Conservation (phyloP, 2,113 vertebrate genomes). For the Pachyramphus minor region DNA sequence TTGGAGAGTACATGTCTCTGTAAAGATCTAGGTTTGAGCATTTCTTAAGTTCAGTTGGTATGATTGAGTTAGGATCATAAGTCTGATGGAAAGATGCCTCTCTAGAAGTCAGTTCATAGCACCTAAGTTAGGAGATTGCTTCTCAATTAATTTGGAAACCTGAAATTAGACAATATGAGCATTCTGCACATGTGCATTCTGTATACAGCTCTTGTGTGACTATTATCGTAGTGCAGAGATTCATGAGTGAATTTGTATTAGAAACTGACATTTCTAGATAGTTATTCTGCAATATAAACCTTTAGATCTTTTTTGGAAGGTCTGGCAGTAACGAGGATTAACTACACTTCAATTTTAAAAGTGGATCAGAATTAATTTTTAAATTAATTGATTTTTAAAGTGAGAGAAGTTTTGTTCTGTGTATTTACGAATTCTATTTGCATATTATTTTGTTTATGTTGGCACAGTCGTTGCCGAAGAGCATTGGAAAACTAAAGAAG, state of each 20-base stretch:
- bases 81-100: not conserved
- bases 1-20: not conserved
- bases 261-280: not conserved
- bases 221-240: not conserved
- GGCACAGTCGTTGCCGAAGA: constrained; percentile 86
- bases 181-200: not conserved
- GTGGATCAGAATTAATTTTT: not conserved
- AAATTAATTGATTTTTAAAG: not conserved
- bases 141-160: not conserved
- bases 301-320: not conserved
- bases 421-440: not conserved
- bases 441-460: not conserved
- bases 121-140: not conserved
- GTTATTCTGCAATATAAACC: not conserved
- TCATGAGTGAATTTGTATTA: not conserved
- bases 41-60: not conserved
- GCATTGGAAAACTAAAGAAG: constrained; percentile 92
- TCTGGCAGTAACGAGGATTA: not conserved
- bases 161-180: not conserved
- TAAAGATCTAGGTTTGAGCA: not conserved
- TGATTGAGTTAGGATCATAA: not conserved
- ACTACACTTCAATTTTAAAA: not conserved
- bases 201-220: not conserved
- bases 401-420: not conserved
- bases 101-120: not conserved